Evolutionary conservation across 2,888 invertebrate genomes (phyloP), one percentile per base, ranked within the genome.

Genomic region (Peribatodes rhomboidaria): DNA sequence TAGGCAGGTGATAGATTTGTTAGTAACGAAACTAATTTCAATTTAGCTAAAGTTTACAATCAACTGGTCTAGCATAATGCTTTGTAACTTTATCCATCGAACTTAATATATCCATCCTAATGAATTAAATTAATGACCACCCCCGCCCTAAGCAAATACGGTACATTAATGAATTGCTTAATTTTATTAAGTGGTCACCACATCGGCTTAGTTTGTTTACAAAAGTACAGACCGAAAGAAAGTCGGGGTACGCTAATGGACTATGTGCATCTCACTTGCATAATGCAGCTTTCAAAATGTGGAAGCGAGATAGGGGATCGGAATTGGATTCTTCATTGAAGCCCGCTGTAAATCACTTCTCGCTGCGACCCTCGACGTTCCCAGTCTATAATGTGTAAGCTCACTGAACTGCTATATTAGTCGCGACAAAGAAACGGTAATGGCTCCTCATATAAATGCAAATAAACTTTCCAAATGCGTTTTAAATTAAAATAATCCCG

Each of bases 401-500:
- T 85, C 86, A 87, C 82, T 83, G 83, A 86, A 85, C 88, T 84
- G 87, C 80, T 83, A 82, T 86, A 88, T 88, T 87, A 86, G 78
- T 80, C 78, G 79, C 81, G 80, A 87, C 90, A 90, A 89, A 90
- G 86, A 89, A 90, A 87, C 87, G 78, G 82, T 89, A 88, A 89
- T 88, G 82, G 83, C 64, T 81, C 74, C 86, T 87, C 86, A 88
- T 91, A 88, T 90, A 90, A 84, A 92, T 92, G 92, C 87, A 87
- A 92, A 92, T 92, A 89, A 85, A 89, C 86, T 87, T 85, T 83
- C 82, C 78, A 85, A 90, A 90, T 90, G 91, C 89, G 86, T 87
- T 90, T 87, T 82, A 90, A 91, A 92, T 92, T 92, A 92, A 91
- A 91, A 90, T 90, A 89, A 92, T 90, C 88, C 89, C 83, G 80